Evolutionary conservation across 2,113 vertebrate genomes (phyloP).

Genomic region (Sterna hirundo): DNA sequence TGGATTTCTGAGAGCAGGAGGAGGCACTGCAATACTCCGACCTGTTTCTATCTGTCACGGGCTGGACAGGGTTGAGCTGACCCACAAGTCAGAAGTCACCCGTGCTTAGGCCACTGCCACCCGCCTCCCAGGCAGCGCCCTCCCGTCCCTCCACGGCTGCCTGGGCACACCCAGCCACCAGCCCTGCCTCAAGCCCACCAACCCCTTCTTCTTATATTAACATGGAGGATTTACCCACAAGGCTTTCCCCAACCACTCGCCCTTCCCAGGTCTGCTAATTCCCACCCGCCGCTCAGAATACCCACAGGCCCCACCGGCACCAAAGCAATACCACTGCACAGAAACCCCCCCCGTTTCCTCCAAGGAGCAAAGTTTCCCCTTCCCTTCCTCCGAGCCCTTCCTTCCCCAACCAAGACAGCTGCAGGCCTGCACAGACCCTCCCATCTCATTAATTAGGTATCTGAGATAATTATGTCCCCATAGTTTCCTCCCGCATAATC

Average conservation of each 20-base stretch:
- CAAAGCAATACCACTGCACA: accelerated
- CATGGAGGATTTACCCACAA: not conserved
- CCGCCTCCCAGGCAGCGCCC: not conserved
- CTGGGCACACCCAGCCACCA: not conserved
- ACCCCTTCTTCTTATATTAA: not conserved
- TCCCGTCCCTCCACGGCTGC: not conserved
- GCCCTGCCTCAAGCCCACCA: not conserved
- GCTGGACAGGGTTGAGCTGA: not conserved
- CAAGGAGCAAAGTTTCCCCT: not conserved
- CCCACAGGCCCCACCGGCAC: not conserved
- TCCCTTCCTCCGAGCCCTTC: not conserved
- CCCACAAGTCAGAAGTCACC: not conserved
- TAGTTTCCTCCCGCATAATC: not conserved
- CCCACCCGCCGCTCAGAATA: not conserved
- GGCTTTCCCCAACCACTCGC: accelerated
- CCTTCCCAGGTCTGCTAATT: not conserved
- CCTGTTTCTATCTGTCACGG: not conserved
- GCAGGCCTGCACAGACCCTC: not conserved
- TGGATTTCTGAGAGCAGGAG: not conserved
- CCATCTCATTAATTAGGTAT: not conserved
- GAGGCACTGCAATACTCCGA: not conserved
- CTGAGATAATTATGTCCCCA: not conserved
- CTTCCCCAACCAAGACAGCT: not conserved
- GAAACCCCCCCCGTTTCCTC: not conserved
- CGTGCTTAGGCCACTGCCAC: not conserved